Evolutionary conservation across 1,140 invertebrate genomes (phyloP), one percentile per base, ranked within the genome.

Genomic region (Diorhabda sublineata): DNA sequence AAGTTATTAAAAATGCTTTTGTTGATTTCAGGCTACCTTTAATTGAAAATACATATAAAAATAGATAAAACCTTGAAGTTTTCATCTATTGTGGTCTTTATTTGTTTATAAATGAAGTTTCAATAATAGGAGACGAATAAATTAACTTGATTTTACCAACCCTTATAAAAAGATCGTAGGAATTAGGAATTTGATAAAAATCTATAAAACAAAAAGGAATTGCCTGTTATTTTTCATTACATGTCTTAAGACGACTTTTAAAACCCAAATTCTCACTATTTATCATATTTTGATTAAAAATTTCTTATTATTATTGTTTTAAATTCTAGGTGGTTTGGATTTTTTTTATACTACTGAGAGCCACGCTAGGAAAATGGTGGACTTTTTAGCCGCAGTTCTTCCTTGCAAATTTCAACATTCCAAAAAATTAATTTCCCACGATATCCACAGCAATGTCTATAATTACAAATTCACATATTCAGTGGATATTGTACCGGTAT

Each of bases 391-490:
- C 66, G 87, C 92, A 9, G 91, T 97, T 69, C 87, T 99, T 61
- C 97, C 98, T 2, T 90, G 89, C 76, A 90, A 91, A 78, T 92
- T 90, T 80, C 88, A 92, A 69, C 91, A 92, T 75, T 97, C 96
- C 0, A 97, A 99, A 81, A 96, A 98, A 78, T 84, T 99, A 7
- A 92, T 99, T 73, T 98, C 97, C 2, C 97, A 99, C 79, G 98
- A 99, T 83, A 93, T 95, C 45, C 94, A 97, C 80, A 98, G 92
- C 79, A 99, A 99, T 79, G 89, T 91, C 47, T 99, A 94, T 82
- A 98, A 98, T 82, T 99, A 98, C 82, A 99, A 99, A 83, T 93
- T 92, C 78, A 91, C 92, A 52, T 94, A 88, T 82, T 93, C 93
- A 73, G 90, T 99, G 66, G 97, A 99, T 82, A 94, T 99, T 78